Percentiles rank a stretch among this genome's conserved stretches.
Conservation (phyloP, 1,140 invertebrate genomes). For the Drosophila suzukii region DNA sequence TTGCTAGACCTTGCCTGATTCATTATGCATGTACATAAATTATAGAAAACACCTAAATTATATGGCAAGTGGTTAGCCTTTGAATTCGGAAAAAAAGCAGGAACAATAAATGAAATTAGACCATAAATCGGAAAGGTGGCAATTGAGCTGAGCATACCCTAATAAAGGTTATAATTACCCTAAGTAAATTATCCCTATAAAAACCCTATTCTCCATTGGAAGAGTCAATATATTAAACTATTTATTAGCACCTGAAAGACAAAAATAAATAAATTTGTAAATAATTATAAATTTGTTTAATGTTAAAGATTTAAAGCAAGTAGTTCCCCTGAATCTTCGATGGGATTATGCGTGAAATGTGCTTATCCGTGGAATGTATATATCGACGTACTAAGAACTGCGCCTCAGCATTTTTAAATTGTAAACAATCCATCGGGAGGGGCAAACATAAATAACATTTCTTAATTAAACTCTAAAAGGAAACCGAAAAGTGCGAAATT, state of each 20-base stretch:
- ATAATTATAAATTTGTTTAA: too few species aligned
- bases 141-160: background rate
- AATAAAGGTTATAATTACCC: too few species aligned
- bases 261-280: too few species aligned
- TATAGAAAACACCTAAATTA: conserved; percentile 66
- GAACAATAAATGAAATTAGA: conserved; percentile 15
- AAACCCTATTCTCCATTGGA: too few species aligned
- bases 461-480: conserved; percentile 64
- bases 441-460: conserved; percentile 46
- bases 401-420: conserved; percentile 47
- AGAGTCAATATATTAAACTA: too few species aligned
- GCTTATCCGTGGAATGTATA: conserved; percentile 23
- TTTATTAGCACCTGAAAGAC: too few species aligned
- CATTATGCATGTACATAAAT: conserved; percentile 75
- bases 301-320: background rate
- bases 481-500: conserved; percentile 50
- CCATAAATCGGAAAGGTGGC: background rate
- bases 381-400: conserved; percentile 52
- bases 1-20: conserved; percentile 19
- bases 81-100: conserved; percentile 26
- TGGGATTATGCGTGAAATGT: conserved; percentile 41
- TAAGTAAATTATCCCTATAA: too few species aligned
- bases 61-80: conserved; percentile 55
- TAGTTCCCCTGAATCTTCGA: too few species aligned
- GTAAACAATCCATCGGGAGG: conserved; percentile 48